phyloP scores from a whole-genome alignment of 1,140 invertebrate genomes.

The Apolygus lucorum region DNA sequence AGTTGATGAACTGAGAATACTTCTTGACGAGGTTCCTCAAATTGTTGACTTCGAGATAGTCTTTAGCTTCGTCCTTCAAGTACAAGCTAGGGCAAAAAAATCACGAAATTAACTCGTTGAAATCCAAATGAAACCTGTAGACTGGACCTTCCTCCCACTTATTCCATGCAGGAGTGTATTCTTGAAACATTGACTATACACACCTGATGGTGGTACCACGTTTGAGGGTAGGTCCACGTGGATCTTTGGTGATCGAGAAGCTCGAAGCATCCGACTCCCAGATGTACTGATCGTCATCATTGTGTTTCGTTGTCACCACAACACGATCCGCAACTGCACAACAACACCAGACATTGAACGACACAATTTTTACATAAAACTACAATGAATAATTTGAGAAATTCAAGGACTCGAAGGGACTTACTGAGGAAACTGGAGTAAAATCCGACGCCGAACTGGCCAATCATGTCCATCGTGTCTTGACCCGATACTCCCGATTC shows the following conservation, averaged over 20 bases:
- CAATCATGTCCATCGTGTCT: conserved; percentile 79
- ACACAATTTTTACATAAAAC: not conserved
- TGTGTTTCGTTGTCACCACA: conserved; percentile 90
- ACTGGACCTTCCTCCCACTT: no score
- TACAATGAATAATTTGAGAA: not conserved
- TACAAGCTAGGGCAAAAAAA: conserved; percentile 65
- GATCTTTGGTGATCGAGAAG: conserved; percentile 88
- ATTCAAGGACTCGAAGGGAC: conserved; percentile 24
- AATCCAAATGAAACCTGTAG: no score
- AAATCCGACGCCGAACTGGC: conserved; percentile 96
- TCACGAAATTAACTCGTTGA: not conserved
- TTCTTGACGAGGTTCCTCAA: conserved; percentile 87
- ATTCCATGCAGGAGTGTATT: no score
- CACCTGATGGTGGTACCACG: conserved; percentile 73
- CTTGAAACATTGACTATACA: not conserved
- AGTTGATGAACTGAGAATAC: conserved; percentile 99
- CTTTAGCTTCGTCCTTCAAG: conserved; percentile 92
- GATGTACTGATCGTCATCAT: conserved; percentile 91
- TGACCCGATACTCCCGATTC: conserved; percentile 47
- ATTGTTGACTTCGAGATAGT: conserved; percentile 89
- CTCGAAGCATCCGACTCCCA: conserved; percentile 93
- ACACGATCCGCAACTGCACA: conserved; percentile 69
- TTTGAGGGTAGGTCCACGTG: conserved; percentile 79
- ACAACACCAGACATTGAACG: not conserved
- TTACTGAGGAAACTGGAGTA: conserved; percentile 87